Evolutionary conservation across 2,888 invertebrate genomes (phyloP).

Genomic region (Cephus runcator): DNA sequence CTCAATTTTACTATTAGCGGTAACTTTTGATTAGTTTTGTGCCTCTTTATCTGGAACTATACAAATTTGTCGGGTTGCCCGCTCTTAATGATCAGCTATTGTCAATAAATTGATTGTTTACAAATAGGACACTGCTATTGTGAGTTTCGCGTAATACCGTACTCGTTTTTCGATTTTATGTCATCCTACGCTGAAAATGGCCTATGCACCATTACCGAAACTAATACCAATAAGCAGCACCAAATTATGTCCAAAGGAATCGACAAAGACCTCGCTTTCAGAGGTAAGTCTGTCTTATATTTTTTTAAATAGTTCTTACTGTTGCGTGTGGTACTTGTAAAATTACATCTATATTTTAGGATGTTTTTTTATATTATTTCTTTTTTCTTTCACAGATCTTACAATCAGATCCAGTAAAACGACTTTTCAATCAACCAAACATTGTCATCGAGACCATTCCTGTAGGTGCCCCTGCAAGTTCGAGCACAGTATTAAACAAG

Average conservation of each 20-base stretch:
- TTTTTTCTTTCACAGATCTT: constrained; percentile 41
- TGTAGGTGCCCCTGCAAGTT: constrained; percentile 20
- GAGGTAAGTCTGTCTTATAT: constrained; percentile 35
- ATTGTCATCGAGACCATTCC: constrained; percentile 51
- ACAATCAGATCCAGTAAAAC: constrained; percentile 53
- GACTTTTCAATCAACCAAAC: constrained; percentile 57
- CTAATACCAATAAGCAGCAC: constrained; percentile 32
- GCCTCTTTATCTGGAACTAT: background rate
- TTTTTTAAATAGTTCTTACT: background rate
- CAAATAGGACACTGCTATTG: background rate
- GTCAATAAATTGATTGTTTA: background rate
- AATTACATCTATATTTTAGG: background rate
- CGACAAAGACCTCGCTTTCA: constrained; percentile 31
- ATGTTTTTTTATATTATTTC: background rate
- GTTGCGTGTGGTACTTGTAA: background rate
- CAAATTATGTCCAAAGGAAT: constrained; percentile 31
- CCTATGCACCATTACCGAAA: constrained; percentile 33
- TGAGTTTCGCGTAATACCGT: background rate
- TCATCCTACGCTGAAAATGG: constrained; percentile 23
- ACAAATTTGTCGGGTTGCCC: background rate
- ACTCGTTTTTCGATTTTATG: constrained; percentile 3
- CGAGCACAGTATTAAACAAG: constrained; percentile 17
- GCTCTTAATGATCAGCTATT: background rate
- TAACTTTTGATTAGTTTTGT: background rate
- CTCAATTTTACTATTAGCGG: background rate